These are phyloP conservation scores for Ptilonorhynchus violaceus DNA, from an alignment of 2,113 vertebrate genomes.

Conservation along the genomic window DNA sequence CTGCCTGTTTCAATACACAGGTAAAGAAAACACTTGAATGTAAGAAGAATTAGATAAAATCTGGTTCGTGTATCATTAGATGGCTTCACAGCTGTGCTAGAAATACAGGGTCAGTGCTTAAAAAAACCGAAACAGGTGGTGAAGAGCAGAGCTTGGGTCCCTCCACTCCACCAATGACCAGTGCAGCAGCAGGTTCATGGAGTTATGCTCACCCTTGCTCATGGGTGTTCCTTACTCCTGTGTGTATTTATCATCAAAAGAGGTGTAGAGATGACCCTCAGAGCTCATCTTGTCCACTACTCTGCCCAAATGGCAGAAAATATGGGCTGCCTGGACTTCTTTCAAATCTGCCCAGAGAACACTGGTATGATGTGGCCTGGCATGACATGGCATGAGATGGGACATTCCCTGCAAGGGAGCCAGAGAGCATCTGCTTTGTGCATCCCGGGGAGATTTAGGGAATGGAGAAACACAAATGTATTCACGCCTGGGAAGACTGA, in stretches of 20 bases:
- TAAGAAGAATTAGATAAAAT: neutral
- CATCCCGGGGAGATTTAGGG: neutral
- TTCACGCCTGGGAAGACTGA: neutral
- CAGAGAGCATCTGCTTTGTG: neutral
- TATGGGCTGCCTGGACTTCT: neutral
- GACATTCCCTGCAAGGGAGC: neutral
- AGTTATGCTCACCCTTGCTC: neutral
- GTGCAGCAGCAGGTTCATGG: neutral
- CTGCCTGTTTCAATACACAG: neutral
- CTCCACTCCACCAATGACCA: rapidly evolving
- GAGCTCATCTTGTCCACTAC: neutral
- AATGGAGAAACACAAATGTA: neutral
- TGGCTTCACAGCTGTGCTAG: neutral
- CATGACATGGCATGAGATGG: neutral
- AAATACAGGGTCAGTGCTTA: neutral
- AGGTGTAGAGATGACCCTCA: neutral
- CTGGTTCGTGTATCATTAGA: neutral
- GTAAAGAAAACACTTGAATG: neutral
- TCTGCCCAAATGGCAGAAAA: neutral
- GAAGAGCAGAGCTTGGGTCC: neutral
- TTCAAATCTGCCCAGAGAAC: neutral
- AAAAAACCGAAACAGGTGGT: neutral
- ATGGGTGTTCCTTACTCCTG: neutral
- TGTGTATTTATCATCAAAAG: neutral
- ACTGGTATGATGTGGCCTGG: rapidly evolving